Conservation (phyloP, 2,797 vertebrate species). For the Anolis apletophallus region DNA sequence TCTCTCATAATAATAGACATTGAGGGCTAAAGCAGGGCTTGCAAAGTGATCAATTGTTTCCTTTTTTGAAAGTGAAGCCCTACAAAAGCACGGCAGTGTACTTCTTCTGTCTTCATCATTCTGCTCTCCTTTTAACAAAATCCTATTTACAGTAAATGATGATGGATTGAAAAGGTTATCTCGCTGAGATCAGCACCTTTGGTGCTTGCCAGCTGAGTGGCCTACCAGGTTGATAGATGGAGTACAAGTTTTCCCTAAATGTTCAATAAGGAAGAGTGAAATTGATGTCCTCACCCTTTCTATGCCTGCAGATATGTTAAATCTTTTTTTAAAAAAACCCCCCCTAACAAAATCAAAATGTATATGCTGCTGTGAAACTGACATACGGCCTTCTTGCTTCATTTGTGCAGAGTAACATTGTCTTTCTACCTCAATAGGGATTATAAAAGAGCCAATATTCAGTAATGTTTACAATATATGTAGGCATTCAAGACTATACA, state of each 20-base stretch:
- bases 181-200: conserved; percentile 59
- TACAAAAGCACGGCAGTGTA: conserved; percentile 55
- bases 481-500: not conserved
- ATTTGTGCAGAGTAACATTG: conserved; percentile 8
- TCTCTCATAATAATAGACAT: conserved; percentile 20
- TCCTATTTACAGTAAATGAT: conserved; percentile 58
- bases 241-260: conserved; percentile 59
- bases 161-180: conserved; percentile 47
- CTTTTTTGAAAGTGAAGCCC: conserved; percentile 47
- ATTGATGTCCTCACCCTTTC: conserved; percentile 47
- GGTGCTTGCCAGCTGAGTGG: conserved; percentile 12
- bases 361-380: not conserved
- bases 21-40: conserved; percentile 3
- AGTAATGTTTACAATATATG: not conserved
- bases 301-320: conserved; percentile 43
- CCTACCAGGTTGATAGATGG: conserved; percentile 49
- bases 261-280: conserved; percentile 57
- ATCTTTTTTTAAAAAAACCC: conserved; percentile 29
- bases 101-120: conserved; percentile 39
- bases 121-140: conserved; percentile 33
- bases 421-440: not conserved
- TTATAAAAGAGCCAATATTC: not conserved
- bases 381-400: not conserved
- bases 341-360: not conserved
- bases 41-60: conserved; percentile 20